A percentile compares a stretch with the other conserved stretches of the same genome.
Conservation (phyloP, 1,140 invertebrate species). For the Ips nitidus region DNA sequence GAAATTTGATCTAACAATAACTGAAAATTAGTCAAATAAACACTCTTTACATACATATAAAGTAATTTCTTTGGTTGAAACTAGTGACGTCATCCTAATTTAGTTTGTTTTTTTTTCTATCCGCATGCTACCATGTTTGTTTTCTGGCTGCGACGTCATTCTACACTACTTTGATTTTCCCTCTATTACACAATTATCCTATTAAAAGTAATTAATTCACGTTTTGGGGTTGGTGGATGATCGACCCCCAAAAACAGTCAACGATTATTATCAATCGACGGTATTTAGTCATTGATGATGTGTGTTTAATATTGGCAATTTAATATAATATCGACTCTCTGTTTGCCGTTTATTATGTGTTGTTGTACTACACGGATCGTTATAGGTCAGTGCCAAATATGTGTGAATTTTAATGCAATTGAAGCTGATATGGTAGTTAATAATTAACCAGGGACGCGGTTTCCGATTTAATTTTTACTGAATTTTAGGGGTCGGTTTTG, state of each 20-base stretch:
- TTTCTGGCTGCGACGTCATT: too few relatives aligned
- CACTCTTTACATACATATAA: too few relatives aligned
- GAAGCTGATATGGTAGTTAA: slow-evolving; percentile 44
- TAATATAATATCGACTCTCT: slow-evolving; percentile 28
- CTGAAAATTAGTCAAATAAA: too few relatives aligned
- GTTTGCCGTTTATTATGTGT: slow-evolving; percentile 20
- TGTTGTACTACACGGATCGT: slow-evolving; percentile 20
- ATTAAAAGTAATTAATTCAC: slow-evolving; percentile 5
- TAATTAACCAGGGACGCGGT: slow-evolving; percentile 20
- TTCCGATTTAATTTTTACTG: slow-evolving; percentile 16
- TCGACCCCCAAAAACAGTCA: not conserved
- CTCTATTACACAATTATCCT: too few relatives aligned
- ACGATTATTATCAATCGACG: slow-evolving; percentile 14
- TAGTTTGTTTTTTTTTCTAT: too few relatives aligned
- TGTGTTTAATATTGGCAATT: slow-evolving; percentile 19
- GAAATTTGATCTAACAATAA: too few relatives aligned
- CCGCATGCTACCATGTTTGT: too few relatives aligned
- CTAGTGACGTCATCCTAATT: too few relatives aligned
- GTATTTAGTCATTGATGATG: slow-evolving; percentile 20
- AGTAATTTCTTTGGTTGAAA: too few relatives aligned
- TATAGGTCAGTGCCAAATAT: slow-evolving; percentile 50
- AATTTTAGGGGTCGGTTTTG: not conserved
- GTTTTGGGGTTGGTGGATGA: not conserved
- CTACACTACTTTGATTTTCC: too few relatives aligned
- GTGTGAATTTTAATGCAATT: slow-evolving; percentile 51